phyloP scores from a whole-genome alignment of 2,797 vertebrate species.

The Mus minutoides region DNA sequence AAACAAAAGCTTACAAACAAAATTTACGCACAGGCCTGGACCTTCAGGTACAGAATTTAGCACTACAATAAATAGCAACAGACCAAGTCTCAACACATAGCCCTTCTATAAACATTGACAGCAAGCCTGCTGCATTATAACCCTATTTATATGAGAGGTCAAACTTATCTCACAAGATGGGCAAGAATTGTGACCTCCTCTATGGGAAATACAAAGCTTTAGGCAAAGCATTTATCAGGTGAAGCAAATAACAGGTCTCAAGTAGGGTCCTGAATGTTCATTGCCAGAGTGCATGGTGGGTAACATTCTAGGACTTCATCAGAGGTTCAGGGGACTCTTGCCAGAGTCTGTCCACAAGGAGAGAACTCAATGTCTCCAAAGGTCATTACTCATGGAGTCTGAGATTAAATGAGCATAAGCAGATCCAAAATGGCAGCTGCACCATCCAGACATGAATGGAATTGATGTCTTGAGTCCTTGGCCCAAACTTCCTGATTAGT shows the following conservation, averaged over 20 bases:
- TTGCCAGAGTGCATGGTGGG: accelerated
- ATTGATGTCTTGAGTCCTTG: accelerated
- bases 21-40: neutral
- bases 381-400: accelerated
- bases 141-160: neutral
- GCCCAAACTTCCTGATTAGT: neutral
- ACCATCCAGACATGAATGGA: accelerated
- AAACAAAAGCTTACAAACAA: neutral
- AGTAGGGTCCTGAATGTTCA: accelerated
- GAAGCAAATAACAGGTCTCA: neutral
- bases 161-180: accelerated
- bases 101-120: neutral
- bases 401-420: accelerated
- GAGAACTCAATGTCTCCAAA: neutral
- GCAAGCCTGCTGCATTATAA: accelerated
- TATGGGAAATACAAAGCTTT: accelerated
- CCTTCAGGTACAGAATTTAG: neutral
- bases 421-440: neutral
- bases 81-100: neutral
- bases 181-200: accelerated
- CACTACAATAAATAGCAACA: neutral
- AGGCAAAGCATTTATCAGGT: accelerated
- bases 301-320: too few relatives aligned
- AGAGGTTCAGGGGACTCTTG: neutral
- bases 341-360: neutral